These are phyloP conservation scores for Germaria angustata DNA, from an alignment of 2,888 invertebrate genomes.

Conservation along the genomic window DNA sequence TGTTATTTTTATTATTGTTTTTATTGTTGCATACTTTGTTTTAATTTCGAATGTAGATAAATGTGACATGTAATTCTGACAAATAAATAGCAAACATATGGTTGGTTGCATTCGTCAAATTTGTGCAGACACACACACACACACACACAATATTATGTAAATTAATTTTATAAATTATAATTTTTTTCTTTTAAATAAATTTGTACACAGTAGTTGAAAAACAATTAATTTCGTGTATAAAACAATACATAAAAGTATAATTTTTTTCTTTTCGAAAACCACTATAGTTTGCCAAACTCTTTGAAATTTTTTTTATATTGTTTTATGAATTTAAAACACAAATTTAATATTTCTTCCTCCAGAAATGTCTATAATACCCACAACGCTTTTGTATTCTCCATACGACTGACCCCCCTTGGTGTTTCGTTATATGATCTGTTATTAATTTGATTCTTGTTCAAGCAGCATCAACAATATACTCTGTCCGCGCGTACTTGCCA, in stretches of 20 bases:
- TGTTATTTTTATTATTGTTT: slow-evolving; percentile 41
- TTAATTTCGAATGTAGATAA: slow-evolving; percentile 65
- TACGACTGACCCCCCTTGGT: slow-evolving; percentile 71
- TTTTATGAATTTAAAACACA: not conserved
- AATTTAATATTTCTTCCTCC: not conserved
- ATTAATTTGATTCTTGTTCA: slow-evolving; percentile 73
- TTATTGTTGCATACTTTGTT: slow-evolving; percentile 42
- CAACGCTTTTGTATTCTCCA: slow-evolving; percentile 7
- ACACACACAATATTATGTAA: not conserved
- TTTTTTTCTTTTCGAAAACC: not conserved
- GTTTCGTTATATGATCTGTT: slow-evolving; percentile 75
- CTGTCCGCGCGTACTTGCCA: not conserved
- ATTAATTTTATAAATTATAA: slow-evolving; percentile 39
- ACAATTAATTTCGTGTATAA: slow-evolving; percentile 57
- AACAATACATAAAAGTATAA: slow-evolving; percentile 8
- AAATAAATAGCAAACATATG: slow-evolving; percentile 40
- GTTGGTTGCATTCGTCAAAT: not conserved
- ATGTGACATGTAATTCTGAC: slow-evolving; percentile 68
- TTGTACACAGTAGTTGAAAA: slow-evolving; percentile 52
- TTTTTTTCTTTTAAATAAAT: slow-evolving; percentile 16
- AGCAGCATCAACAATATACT: slow-evolving; percentile 56
- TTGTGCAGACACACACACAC: not conserved
- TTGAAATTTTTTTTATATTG: slow-evolving; percentile 9
- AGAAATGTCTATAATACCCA: not conserved
- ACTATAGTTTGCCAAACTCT: not conserved